These are phyloP conservation scores for Halocynthia roretzi DNA, from an alignment of 23 tunicate species.

Conservation along the genomic window DNA sequence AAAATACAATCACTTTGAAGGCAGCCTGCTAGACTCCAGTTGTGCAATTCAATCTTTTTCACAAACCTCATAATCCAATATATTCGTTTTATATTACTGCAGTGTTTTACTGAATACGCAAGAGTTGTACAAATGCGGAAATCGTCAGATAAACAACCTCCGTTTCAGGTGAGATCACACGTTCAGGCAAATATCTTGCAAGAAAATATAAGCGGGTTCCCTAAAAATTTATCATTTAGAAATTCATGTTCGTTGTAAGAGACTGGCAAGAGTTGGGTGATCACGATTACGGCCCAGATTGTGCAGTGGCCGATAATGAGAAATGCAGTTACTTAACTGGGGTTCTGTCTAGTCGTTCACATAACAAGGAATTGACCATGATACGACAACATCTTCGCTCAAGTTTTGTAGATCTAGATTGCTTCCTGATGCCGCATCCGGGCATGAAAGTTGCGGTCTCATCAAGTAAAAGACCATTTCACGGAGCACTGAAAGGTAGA, in stretches of 20 bases:
- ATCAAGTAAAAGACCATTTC: background rate
- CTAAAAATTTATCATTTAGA: background rate
- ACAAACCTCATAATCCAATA: no score
- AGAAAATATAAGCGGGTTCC: no score
- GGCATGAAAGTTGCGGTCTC: conserved; percentile 13
- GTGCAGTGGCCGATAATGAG: background rate
- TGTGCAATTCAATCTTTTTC: no score
- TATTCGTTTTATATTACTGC: no score
- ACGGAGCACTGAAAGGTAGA: conserved; percentile 8
- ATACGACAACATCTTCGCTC: background rate
- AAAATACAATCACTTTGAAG: no score
- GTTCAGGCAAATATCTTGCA: no score
- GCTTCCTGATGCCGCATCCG: conserved; percentile 6
- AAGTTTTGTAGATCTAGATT: background rate
- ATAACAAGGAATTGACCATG: background rate
- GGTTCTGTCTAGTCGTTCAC: background rate
- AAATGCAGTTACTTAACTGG: background rate
- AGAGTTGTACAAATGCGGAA: no score
- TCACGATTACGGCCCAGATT: conserved; percentile 9
- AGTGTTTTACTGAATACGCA: no score
- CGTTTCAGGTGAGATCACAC: no score
- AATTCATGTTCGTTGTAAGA: conserved; percentile 9
- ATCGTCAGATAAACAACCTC: no score
- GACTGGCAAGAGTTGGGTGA: conserved; percentile 14
- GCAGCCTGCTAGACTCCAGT: no score